A percentile compares a stretch with the other conserved stretches of the same genome.
phyloP scores from a whole-genome alignment of 2,113 vertebrate species.

The Myotis davidii region DNA sequence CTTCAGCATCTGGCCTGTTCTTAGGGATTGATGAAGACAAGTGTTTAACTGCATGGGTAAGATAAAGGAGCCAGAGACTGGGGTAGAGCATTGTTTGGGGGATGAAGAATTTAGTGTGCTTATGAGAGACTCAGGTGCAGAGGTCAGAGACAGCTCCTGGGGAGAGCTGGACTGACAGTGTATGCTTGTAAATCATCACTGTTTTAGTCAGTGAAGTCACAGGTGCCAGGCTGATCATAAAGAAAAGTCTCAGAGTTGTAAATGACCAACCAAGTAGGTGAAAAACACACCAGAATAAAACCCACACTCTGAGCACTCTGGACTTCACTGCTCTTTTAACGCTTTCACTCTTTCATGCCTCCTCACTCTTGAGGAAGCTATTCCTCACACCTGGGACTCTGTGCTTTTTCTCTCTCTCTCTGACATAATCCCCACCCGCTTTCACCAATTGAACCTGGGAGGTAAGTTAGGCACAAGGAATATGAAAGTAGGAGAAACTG shows the following conservation, averaged over 20 bases:
- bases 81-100: background rate
- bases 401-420: background rate
- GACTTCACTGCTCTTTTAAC: background rate
- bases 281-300: background rate
- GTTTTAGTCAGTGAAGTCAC: background rate
- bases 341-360: background rate
- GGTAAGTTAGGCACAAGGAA: background rate
- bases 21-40: background rate
- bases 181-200: background rate
- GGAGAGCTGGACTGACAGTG: background rate
- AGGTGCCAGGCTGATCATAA: background rate
- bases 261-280: background rate
- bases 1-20: background rate
- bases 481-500: background rate
- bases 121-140: too few species aligned
- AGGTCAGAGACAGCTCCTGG: background rate
- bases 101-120: background rate
- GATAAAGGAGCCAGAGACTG: background rate
- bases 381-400: accelerated
- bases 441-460: background rate
- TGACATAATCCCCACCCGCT: background rate
- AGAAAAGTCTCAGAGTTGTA: background rate
- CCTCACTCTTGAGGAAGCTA: background rate
- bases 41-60: background rate
- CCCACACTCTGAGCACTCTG: background rate